These are phyloP conservation scores for Fregata magnificens DNA, from an alignment of 2,113 vertebrate genomes.

Conservation along the genomic window DNA sequence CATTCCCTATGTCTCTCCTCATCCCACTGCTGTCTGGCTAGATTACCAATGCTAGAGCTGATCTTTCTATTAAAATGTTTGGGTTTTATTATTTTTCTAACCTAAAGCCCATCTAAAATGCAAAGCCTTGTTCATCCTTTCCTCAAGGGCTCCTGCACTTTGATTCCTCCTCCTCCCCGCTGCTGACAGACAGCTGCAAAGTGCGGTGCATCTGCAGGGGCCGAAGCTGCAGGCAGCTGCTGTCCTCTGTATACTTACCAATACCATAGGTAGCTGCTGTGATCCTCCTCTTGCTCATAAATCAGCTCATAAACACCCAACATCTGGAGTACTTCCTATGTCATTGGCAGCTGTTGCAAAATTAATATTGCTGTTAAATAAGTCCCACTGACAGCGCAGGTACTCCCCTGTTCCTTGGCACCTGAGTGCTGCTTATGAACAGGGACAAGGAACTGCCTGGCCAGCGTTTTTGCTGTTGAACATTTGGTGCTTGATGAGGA, in stretches of 20 bases:
- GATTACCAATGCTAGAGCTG: slow-evolving; percentile 46
- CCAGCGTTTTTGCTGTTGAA: rapidly evolving
- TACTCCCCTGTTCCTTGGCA: background rate
- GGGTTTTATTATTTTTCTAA: slow-evolving; percentile 56
- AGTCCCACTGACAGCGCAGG: background rate
- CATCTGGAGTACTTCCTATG: background rate
- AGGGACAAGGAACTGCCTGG: background rate
- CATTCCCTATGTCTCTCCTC: slow-evolving; percentile 15
- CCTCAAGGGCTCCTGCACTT: slow-evolving; percentile 12
- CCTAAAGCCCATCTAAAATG: slow-evolving; percentile 47
- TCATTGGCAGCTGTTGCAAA: background rate
- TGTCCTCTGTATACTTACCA: background rate
- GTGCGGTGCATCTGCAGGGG: background rate
- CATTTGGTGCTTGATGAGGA: background rate
- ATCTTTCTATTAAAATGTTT: slow-evolving; percentile 67
- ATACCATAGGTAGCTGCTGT: background rate
- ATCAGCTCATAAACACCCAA: background rate
- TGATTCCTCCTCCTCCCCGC: background rate
- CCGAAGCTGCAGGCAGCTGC: background rate
- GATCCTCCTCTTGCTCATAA: background rate
- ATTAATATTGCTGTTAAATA: background rate
- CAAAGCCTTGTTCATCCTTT: slow-evolving; percentile 44
- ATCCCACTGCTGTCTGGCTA: slow-evolving; percentile 60
- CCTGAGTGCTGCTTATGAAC: background rate
- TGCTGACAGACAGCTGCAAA: background rate